A percentile compares a stretch with the other conserved stretches of the same genome.
These are phyloP conservation scores for Geopemphigus sp. DNA, from an alignment of 1,140 invertebrate species.

Conservation along the genomic window DNA sequence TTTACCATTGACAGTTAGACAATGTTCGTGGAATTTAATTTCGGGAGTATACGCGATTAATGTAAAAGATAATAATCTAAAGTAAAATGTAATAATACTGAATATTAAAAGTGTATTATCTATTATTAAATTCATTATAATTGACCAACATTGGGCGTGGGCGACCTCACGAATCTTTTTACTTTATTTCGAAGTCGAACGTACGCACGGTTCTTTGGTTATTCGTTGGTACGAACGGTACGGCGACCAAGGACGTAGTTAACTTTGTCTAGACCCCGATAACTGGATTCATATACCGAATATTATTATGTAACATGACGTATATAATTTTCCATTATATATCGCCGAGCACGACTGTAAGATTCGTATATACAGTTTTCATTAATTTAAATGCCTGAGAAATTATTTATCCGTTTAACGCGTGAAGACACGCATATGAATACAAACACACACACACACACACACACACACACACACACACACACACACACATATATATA, in stretches of 20 bases:
- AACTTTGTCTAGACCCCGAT: background rate
- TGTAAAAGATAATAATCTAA: background rate
- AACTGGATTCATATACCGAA: background rate
- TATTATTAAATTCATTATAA: background rate
- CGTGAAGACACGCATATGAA: background rate
- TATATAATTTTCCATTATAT: slow-evolving; percentile 29
- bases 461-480: too few relatives aligned
- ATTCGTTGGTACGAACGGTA: slow-evolving; percentile 13
- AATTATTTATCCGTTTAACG: background rate
- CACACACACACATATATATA: too few relatives aligned
- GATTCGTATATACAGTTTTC: slow-evolving; percentile 5
- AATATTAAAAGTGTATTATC: background rate
- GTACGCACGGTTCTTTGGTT: slow-evolving; percentile 26
- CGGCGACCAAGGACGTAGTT: slow-evolving; percentile 12
- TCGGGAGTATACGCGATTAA: background rate
- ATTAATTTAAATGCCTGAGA: background rate
- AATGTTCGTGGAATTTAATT: background rate
- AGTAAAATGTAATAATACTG: background rate
- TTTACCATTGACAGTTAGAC: too few relatives aligned
- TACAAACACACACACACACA: too few relatives aligned
- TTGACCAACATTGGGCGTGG: background rate
- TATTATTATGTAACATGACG: background rate
- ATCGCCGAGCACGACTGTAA: background rate
- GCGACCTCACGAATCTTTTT: slow-evolving; percentile 3
- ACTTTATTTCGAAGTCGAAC: background rate